Base-by-base conservation (phyloP, 2,113 vertebrate species). In the Garra rufa region DNA sequence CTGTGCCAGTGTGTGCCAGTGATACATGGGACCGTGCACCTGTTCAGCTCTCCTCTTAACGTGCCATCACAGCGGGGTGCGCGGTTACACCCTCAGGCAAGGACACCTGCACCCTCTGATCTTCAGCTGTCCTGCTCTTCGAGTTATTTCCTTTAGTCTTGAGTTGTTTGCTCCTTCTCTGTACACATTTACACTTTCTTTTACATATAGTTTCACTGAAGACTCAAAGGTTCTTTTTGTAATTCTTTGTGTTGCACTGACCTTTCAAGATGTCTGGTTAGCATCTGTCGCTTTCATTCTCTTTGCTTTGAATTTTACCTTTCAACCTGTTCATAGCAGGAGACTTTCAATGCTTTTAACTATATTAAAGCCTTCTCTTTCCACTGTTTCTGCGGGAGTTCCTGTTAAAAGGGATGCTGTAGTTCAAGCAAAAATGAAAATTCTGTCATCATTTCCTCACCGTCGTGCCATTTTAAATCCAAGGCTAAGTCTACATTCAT, bases 1-100 rank as follows among this genome's bases (percentile, higher is more conserved):
- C 46, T 67, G 46, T 85, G 83, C 86, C 78, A 87, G 65, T 87
- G 57, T 57, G 57, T 85, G 83, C 86, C 73, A 87, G 44, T 83
- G 46, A 78, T 79, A 80, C 79, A 44, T 74, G 61, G 83, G 79
- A 85, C 76, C 0, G 14, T 46, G 84, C 87, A 88, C 87, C 87
- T 88, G 87, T 88, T 88, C 81, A 63, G 61, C 75, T 85, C 55
- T 73, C 63, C 74, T 69, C 76, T 61, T 61, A 38, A 46, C 24
- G 69, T 74, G 30, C 57, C 73, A n/a, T 80, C 76, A 48, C 55
- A 76, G 83, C 24, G 71, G 80, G 48, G 65, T 46, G 43, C 26
- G 1, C 44, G 6, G 44, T 81, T 69, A 70, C 63, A 17, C 63
- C 74, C 85, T 73, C 41, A 83, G 55, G 26, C 48, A 80, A 55